Evolutionary conservation across 2,113 vertebrate genomes (phyloP).

Genomic region (Meles meles): DNA sequence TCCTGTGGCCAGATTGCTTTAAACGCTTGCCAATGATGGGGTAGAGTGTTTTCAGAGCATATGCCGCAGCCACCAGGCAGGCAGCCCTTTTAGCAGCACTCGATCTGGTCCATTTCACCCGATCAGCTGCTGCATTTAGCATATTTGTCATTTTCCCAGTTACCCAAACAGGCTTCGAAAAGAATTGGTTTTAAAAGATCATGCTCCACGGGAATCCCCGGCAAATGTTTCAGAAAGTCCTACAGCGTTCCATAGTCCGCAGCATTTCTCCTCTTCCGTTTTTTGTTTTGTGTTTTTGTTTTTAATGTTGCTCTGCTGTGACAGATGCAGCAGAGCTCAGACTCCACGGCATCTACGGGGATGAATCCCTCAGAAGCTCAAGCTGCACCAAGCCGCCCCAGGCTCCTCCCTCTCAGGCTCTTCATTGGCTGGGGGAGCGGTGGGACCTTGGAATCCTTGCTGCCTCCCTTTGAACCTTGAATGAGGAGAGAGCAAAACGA

Average conservation of each 20-base stretch:
- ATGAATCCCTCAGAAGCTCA: not conserved
- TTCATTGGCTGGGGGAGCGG: conserved; percentile 67
- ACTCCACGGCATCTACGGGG: not conserved
- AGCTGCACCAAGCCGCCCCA: not conserved
- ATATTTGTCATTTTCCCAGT: conserved; percentile 87
- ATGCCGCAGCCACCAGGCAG: conserved; percentile 89
- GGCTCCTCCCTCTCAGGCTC: conserved; percentile 65
- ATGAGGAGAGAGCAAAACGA: conserved; percentile 29
- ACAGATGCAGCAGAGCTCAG: conserved; percentile 14
- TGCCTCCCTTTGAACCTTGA: conserved; percentile 43
- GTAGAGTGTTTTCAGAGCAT: conserved; percentile 88
- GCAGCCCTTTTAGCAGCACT: conserved; percentile 87
- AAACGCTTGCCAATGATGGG: conserved; percentile 87
- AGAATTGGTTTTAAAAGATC: conserved; percentile 21
- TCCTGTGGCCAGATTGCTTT: conserved; percentile 53
- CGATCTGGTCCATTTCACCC: conserved; percentile 86
- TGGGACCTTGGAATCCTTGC: conserved; percentile 45
- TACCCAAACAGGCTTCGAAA: conserved; percentile 29
- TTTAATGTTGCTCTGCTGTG: not conserved
- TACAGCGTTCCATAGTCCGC: conserved; percentile 2
- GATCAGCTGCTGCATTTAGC: conserved; percentile 86
- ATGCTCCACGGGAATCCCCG: not conserved
- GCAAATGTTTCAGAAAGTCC: conserved; percentile 58
- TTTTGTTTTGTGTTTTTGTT: not conserved
- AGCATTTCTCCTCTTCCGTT: conserved; percentile 47